Evolutionary conservation across 2,113 vertebrate species (phyloP).

Genomic region (Xiphophorus maculatus): DNA sequence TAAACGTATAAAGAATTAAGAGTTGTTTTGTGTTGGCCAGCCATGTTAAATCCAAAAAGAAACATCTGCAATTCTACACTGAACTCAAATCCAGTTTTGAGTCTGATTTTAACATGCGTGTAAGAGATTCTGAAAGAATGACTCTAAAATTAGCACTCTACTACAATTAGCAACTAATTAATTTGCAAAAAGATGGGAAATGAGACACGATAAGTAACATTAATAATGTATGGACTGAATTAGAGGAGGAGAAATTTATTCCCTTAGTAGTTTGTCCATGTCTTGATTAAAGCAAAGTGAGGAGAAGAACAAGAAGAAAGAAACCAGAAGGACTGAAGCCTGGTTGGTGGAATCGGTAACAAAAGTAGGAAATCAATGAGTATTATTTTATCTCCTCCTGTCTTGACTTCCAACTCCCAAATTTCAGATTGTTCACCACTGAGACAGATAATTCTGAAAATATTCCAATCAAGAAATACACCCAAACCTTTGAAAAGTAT

Average conservation of each 20-base stretch:
- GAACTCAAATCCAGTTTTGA: neutral
- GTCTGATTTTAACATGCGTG: neutral
- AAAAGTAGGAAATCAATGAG: slow-evolving; percentile 5
- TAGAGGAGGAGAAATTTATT: slow-evolving; percentile 41
- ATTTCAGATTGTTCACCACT: neutral
- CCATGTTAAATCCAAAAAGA: neutral
- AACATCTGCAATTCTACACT: neutral
- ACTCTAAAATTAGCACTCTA: slow-evolving; percentile 54
- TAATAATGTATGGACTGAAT: slow-evolving; percentile 61
- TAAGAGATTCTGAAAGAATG: slow-evolving; percentile 16
- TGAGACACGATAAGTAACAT: slow-evolving; percentile 43
- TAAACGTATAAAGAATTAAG: neutral
- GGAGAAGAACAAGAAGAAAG: slow-evolving; percentile 2
- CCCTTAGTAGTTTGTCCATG: slow-evolving; percentile 33
- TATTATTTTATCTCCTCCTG: neutral
- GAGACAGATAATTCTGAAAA: neutral
- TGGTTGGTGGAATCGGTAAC: slow-evolving; percentile 20
- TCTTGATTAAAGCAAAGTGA: slow-evolving; percentile 20
- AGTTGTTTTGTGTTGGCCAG: neutral
- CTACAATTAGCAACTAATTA: slow-evolving; percentile 59
- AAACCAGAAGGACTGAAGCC: slow-evolving; percentile 20
- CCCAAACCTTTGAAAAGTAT: neutral
- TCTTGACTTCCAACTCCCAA: neutral
- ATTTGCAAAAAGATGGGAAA: slow-evolving; percentile 48
- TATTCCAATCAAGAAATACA: no score